phyloP scores from a whole-genome alignment of 1,140 invertebrate species.

The Chrysomallon squamiferum region DNA sequence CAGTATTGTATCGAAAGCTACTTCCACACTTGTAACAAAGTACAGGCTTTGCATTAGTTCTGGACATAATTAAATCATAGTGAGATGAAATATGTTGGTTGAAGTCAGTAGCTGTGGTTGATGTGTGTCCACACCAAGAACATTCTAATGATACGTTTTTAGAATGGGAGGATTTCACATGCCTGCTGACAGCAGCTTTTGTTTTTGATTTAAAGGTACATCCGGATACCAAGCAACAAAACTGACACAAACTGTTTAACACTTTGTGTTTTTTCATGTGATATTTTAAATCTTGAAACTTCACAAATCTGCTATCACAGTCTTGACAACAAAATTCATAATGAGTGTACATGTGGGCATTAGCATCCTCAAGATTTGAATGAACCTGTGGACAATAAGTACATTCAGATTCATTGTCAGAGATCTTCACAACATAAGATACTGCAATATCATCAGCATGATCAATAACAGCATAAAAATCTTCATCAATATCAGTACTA shows the following conservation, averaged over 20 bases:
- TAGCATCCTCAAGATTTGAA: not conserved
- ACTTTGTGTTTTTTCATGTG: slow-evolving; percentile 10
- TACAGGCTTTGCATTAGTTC: not conserved
- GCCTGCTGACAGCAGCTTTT: no score
- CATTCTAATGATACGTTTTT: slow-evolving; percentile 7
- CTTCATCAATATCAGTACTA: no score
- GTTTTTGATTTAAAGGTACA: no score
- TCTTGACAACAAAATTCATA: slow-evolving; percentile 4
- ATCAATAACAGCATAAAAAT: no score
- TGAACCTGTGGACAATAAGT: not conserved
- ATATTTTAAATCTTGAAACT: slow-evolving; percentile 7
- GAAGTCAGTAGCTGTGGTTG: not conserved
- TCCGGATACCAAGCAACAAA: no score
- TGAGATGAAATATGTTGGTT: not conserved
- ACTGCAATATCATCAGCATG: no score
- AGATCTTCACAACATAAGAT: not conserved
- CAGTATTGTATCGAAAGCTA: not conserved
- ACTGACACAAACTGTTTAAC: no score
- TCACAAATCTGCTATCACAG: slow-evolving; percentile 9
- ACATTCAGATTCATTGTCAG: not conserved
- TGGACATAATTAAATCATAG: not conserved
- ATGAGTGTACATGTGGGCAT: not conserved
- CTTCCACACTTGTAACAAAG: not conserved
- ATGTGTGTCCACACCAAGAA: not conserved
- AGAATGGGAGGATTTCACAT: no score